Evolutionary conservation across 2,888 invertebrate genomes (phyloP).

Genomic region (Megamerina dolium): DNA sequence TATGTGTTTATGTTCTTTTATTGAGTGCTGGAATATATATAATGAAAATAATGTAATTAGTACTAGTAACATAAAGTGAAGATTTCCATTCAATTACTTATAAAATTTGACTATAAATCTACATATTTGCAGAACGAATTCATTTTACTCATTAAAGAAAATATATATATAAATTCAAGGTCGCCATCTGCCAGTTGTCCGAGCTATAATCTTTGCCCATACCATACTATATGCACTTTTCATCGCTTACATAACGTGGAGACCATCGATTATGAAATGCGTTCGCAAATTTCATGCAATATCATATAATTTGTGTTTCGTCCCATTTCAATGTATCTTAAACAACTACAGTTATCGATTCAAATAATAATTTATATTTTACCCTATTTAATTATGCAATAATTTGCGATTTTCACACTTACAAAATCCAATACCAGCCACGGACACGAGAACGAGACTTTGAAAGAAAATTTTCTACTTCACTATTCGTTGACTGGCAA

Average conservation of each 20-base stretch:
- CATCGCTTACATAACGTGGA: constrained; percentile 24
- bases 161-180: constrained; percentile 6
- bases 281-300: too few species aligned
- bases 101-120: background rate
- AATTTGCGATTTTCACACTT: constrained; percentile 15
- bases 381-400: constrained; percentile 22
- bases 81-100: background rate
- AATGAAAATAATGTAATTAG: constrained; percentile 1
- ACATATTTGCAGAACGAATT: too few species aligned
- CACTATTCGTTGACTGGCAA: constrained; percentile 14
- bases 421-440: constrained; percentile 20
- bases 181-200: constrained; percentile 3
- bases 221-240: constrained; percentile 3
- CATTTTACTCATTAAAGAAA: too few species aligned
- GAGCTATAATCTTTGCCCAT: background rate
- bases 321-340: too few species aligned
- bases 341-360: too few species aligned
- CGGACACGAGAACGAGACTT: constrained; percentile 21
- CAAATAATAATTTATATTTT: too few species aligned
- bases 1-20: constrained; percentile 8
- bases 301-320: too few species aligned
- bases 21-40: constrained; percentile 3
- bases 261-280: too few species aligned
- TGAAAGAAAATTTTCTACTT: constrained; percentile 17
- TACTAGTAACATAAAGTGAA: background rate